Base-by-base conservation (phyloP, 2,113 vertebrate species). In the Macrotus californicus region DNA sequence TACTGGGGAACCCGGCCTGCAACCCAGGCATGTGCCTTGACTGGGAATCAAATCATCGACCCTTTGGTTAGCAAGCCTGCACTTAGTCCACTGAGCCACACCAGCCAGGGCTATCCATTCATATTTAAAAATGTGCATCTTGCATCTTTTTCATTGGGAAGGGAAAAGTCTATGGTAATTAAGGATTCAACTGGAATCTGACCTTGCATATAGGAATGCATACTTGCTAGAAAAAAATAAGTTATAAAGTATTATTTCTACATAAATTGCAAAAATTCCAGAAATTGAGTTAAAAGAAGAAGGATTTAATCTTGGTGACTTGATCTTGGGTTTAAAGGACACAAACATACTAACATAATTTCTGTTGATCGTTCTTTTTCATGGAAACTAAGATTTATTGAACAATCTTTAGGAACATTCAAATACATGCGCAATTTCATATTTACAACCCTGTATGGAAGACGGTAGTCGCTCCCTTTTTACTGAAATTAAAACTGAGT, bases 141-240 rank as follows among this genome's bases (percentile, higher is more conserved):
- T 95, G 70, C 14, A 54, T 83, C 16, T 43, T 80, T 92, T 92
- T 88, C 22, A 4, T 5, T 61, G 13, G 16, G 21, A 89, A 5
- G 15, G 54, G 18, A 48, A 81, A 77, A 41, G 31, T 13, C 19
- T 29, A 64, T 43, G 18, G 19, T 56, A 64, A 75, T 73, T 80
- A 89, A 94, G 66, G 41, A 83, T 43, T 91, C 69, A 43, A 26
- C 24, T 54, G 22, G 31, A 93, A 13, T 16, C 2, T 91, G n/a
- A 52, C 2, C n/a, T 11, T 46, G 29, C 18, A 36, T 66, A 4
- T 6, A 56, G 22, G 31, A 75, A 50, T 56, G 85, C 59, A 81
- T 41, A 73, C 15, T 34, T 36, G 26, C 70, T 85, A 64, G 46
- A 76, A 48, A 87, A 87, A 96, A 97, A 59, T 31, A 94, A 82